Conservation (phyloP, 2,113 vertebrate species). For the Desmodus rotundus region DNA sequence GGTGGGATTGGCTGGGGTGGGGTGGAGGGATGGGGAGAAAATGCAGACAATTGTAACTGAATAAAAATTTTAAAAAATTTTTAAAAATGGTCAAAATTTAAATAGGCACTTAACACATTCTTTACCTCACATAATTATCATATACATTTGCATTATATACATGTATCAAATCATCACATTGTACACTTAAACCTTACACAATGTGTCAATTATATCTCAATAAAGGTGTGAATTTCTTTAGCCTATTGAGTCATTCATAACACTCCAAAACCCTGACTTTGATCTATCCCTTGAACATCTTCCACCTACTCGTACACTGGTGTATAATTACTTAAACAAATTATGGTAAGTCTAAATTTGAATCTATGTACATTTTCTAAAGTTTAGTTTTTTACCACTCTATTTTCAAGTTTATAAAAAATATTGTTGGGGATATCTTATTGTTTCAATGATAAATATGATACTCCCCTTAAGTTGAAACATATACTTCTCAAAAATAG, state of each 20-base stretch:
- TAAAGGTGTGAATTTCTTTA: not conserved
- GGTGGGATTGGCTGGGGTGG: too few relatives aligned
- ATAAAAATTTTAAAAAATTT: too few relatives aligned
- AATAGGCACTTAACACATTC: not conserved
- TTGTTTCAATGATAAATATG: not conserved
- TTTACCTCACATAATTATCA: not conserved
- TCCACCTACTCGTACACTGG: not conserved
- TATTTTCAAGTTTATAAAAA: not conserved
- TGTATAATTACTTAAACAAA: not conserved
- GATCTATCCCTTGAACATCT: not conserved
- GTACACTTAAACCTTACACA: not conserved
- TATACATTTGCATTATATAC: not conserved
- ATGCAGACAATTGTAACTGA: too few relatives aligned
- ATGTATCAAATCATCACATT: not conserved
- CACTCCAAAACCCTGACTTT: not conserved
- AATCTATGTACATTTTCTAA: not conserved
- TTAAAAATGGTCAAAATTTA: not conserved
- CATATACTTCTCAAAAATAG: not conserved
- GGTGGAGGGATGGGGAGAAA: too few relatives aligned
- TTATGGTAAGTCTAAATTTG: not conserved
- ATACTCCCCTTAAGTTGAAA: not conserved
- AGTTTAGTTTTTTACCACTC: not conserved
- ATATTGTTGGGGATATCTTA: not conserved
- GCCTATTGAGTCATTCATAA: not conserved
- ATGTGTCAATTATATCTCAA: not conserved